phyloP scores from a whole-genome alignment of 2,113 vertebrate genomes.

The Glaucomys volans region DNA sequence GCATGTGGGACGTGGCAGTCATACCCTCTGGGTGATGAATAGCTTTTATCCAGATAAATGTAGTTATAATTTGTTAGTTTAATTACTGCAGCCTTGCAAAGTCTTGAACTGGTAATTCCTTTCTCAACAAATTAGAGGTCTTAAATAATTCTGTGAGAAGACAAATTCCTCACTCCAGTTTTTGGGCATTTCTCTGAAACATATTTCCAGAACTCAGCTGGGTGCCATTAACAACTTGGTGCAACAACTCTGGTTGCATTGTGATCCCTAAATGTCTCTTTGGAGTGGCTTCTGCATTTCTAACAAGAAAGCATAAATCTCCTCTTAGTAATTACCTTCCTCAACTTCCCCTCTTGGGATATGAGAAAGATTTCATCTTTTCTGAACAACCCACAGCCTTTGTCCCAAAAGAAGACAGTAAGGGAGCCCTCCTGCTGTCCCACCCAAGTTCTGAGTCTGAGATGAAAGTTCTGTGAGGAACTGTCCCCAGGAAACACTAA shows the following conservation, averaged over 20 bases:
- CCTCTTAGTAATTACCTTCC: slow-evolving; percentile 69
- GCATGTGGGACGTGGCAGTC: not conserved
- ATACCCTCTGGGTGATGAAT: slow-evolving; percentile 52
- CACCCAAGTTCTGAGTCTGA: not conserved
- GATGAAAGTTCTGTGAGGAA: not conserved
- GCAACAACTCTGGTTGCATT: not conserved
- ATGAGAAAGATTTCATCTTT: slow-evolving; percentile 67
- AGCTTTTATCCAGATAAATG: slow-evolving; percentile 70
- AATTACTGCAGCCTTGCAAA: slow-evolving; percentile 77
- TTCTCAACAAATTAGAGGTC: slow-evolving; percentile 77
- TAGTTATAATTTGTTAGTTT: slow-evolving; percentile 81
- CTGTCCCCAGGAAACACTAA: not conserved
- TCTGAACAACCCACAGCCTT: slow-evolving; percentile 43
- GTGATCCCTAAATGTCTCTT: slow-evolving; percentile 58
- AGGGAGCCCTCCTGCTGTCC: not conserved
- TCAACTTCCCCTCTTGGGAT: not conserved
- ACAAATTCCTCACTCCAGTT: slow-evolving; percentile 69
- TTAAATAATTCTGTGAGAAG: slow-evolving; percentile 81
- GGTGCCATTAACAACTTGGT: slow-evolving; percentile 49
- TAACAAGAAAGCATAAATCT: slow-evolving; percentile 47
- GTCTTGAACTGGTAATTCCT: slow-evolving; percentile 73
- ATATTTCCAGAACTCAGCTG: slow-evolving; percentile 72
- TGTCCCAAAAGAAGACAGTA: slow-evolving; percentile 30
- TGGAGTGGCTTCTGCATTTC: slow-evolving; percentile 63
- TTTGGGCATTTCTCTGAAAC: slow-evolving; percentile 74